phyloP scores from a whole-genome alignment of 2,113 vertebrate species.

The Solenodon paradoxus region DNA sequence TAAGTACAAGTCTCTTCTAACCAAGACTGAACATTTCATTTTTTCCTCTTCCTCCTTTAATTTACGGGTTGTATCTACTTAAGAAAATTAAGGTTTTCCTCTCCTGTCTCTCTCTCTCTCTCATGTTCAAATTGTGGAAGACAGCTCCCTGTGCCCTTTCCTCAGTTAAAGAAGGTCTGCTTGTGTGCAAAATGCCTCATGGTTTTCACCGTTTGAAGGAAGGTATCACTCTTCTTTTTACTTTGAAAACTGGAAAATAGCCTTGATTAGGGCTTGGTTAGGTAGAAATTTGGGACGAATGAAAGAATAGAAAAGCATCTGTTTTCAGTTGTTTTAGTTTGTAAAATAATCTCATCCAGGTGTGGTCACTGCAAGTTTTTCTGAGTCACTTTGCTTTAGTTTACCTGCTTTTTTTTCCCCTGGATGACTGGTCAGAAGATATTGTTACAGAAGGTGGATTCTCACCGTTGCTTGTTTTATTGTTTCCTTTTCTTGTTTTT shows the following conservation, averaged over 20 bases:
- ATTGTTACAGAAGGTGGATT: neutral
- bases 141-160: neutral
- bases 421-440: neutral
- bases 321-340: neutral
- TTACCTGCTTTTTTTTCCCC: neutral
- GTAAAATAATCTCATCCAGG: neutral
- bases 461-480: neutral
- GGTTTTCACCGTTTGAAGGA: neutral
- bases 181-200: neutral
- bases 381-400: neutral
- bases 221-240: neutral
- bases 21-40: neutral
- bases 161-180: neutral
- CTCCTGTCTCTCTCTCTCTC: neutral
- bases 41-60: neutral
- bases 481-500: neutral
- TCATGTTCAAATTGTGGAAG: neutral
- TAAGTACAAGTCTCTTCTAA: neutral
- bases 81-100: neutral
- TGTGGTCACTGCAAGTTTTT: rapidly evolving
- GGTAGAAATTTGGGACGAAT: neutral
- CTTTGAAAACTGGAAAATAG: neutral
- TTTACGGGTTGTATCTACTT: neutral
- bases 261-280: neutral
- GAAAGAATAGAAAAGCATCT: neutral